A percentile compares a stretch with the other conserved stretches of the same genome.
Conservation (phyloP, 1,140 invertebrate genomes). For the Aphidius gifuensis region DNA sequence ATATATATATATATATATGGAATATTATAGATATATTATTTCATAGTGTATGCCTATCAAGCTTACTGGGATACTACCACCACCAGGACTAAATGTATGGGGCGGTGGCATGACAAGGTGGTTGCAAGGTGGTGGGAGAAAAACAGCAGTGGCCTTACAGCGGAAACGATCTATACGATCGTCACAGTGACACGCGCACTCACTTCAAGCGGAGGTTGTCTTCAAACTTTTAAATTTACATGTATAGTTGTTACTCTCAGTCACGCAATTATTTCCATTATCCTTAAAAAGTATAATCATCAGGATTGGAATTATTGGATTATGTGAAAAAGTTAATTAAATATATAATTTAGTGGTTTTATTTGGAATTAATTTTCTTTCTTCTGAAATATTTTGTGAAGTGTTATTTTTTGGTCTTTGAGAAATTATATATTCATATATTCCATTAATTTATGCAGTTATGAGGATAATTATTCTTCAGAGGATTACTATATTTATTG, state of each 20-base stretch:
- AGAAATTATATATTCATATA: too few relatives aligned
- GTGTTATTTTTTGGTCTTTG: too few relatives aligned
- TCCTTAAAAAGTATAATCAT: neutral
- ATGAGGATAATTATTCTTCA: too few relatives aligned
- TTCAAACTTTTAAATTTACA: constrained; percentile 17
- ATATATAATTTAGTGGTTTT: too few relatives aligned
- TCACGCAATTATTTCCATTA: neutral
- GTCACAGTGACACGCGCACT: constrained; percentile 55
- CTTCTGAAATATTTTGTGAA: too few relatives aligned
- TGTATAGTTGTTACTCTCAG: neutral
- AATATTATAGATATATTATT: neutral
- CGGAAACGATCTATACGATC: constrained; percentile 50
- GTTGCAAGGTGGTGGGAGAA: constrained; percentile 22
- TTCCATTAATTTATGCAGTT: too few relatives aligned
- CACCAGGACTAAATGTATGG: constrained; percentile 1
- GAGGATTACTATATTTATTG: too few relatives aligned
- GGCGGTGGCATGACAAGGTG: constrained; percentile 15
- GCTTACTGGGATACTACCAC: neutral
- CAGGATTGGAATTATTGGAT: too few relatives aligned
- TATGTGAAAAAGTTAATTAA: too few relatives aligned
- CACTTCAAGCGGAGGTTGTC: constrained; percentile 50
- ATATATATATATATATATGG: too few relatives aligned
- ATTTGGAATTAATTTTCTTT: too few relatives aligned
- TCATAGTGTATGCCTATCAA: constrained; percentile 6
- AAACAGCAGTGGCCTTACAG: constrained; percentile 36